Base-by-base conservation (phyloP, 1,140 invertebrate species). In the Drosophila mayri region DNA sequence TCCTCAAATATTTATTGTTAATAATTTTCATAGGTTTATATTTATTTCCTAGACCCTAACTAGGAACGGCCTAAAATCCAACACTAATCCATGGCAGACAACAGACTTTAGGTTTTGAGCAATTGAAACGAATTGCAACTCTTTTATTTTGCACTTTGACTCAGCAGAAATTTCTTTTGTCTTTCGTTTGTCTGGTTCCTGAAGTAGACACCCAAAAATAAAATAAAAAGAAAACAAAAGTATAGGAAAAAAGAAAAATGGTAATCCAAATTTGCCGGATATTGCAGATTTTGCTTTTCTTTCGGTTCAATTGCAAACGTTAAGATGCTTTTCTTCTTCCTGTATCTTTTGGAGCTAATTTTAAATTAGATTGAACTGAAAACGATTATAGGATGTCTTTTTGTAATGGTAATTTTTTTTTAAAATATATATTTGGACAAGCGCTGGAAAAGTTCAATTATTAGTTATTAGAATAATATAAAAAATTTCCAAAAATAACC, bases 151-250 rank as follows among this genome's bases (percentile, higher is more conserved):
- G 47, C 64, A 44, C 68, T 61, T 71, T 84, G 76, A 84, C 63
- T 59, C 72, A 78, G 81, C 73, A 63, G 22, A 70, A 76, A 74
- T 75, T 78, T 85, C 77, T 75, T 85, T 85, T 74, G 68, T 81
- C 62, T 80, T 66, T 55, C 43, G 18, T 58, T 49, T 44, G 38
- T 30, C 18, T 64, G 28, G 37, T 65, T 62, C 30, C 40, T 43
- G 11, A 11, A 46, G 43, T 41, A 62, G 40, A 58, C 12, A 40
- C 10, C 32, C n/a, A 66, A 65, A 40, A 38, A 11, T 20, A 35
- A 35, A 52, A 18, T 12, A 50, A 47, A 46, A 22, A 4, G 40
- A n/a, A 44, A 46, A 47, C 2, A 22, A 41, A 35, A 14, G 4
- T 18, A 50, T 30, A 52, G 18, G 8, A 8, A 16, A 7, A 55